phyloP scores from a whole-genome alignment of 2,888 invertebrate species.

The Boloria euphrosyne region DNA sequence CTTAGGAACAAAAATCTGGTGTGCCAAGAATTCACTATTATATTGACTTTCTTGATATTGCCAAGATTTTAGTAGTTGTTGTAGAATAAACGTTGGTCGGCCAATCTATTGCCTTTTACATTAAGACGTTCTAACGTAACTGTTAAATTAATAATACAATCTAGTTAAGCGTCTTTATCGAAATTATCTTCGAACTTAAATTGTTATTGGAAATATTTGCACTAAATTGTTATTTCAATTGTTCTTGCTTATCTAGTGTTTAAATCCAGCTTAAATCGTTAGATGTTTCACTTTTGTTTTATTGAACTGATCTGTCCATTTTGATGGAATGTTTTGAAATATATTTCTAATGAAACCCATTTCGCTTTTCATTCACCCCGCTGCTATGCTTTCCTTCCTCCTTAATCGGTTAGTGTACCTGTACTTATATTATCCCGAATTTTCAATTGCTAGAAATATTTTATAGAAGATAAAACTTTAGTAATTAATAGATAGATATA shows the following conservation, averaged over 20 bases:
- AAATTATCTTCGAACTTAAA: slow-evolving; percentile 42
- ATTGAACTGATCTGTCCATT: slow-evolving; percentile 74
- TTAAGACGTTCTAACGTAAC: slow-evolving; percentile 44
- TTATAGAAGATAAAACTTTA: not conserved
- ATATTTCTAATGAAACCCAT: slow-evolving; percentile 76
- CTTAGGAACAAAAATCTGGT: not conserved
- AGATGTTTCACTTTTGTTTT: slow-evolving; percentile 49
- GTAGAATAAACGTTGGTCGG: slow-evolving; percentile 44
- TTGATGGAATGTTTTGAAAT: slow-evolving; percentile 73
- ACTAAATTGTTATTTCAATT: slow-evolving; percentile 63
- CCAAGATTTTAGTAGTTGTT: slow-evolving; percentile 19
- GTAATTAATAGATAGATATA: not conserved
- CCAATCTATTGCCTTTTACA: slow-evolving; percentile 70
- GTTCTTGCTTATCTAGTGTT: slow-evolving; percentile 56
- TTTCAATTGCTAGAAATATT: slow-evolving; percentile 4
- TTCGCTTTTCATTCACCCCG: slow-evolving; percentile 77
- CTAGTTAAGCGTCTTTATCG: slow-evolving; percentile 44
- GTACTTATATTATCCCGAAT: not conserved
- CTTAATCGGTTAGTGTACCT: slow-evolving; percentile 23
- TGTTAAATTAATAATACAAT: slow-evolving; percentile 53
- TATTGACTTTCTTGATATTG: slow-evolving; percentile 15
- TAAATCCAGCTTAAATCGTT: slow-evolving; percentile 66
- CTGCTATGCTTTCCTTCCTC: slow-evolving; percentile 59
- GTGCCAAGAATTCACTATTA: slow-evolving; percentile 15
- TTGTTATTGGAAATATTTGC: slow-evolving; percentile 51